Evolutionary conservation across 2,797 vertebrate species (phyloP), one percentile per base, ranked within the genome.

Genomic region (Lepilemur ruficaudatus): DNA sequence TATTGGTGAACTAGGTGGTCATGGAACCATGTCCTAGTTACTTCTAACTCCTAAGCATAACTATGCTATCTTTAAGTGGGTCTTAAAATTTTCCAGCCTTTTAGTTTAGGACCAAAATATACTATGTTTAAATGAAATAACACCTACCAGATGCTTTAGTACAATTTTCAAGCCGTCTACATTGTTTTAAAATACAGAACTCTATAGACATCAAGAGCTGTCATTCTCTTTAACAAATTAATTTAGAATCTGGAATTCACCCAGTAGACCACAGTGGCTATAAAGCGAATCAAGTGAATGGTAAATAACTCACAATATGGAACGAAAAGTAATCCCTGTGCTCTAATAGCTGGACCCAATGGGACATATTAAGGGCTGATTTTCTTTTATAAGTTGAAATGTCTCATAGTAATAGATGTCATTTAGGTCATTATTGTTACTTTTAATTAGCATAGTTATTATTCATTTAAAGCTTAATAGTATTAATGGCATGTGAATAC

Each of bases 231-330:
- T 83, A 89, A 67, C 50, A 80, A 92, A 95, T 97, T 95, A 92
- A 86, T 98, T 96, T 88, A 13, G 81, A 91, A 90, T 95, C 79
- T 95, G 94, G 91, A 97, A 89, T 67, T 59, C 8, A 97, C 25
- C 12, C 46, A 87, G 18, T 20, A 91, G 43, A 72, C 55, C 28
- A 46, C 2, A 93, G 38, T 43, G 61, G 9, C 9, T 95, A 28
- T 78, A 82, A 96, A 96, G 5, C 32, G 38, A 98, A 70, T 32
- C 25, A 13, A 41, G 23, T 35, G 28, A 96, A 95, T 32, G 14
- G 3, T 70, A 92, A 92, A n/a, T 80, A 75, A 96, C 41, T 94
- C 79, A 75, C 18, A 91, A 86, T 61, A 89, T 38, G 14, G 43
- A 82, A 94, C 25, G 14, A 87, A 82, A 97, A 96, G 20, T 81